Base-by-base conservation (phyloP, 2,888 invertebrate genomes). In the Drosophila fulvimacula region DNA sequence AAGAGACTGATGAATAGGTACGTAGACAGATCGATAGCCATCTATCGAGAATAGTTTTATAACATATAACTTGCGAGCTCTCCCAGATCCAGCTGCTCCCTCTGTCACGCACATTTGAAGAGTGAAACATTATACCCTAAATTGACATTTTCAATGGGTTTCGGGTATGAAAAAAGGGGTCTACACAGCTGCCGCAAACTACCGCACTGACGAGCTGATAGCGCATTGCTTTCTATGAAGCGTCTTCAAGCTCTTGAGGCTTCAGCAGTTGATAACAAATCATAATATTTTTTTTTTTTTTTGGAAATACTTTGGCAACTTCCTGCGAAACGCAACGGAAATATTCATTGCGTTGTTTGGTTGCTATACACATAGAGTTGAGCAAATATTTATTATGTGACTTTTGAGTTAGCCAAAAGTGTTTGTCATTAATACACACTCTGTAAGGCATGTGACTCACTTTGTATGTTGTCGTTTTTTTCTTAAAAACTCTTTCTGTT, bases 321-420 rank as follows among this genome's bases (percentile, higher is more conserved):
- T 80, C 79, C 79, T 72, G 69, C 30, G 56, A 70, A 74, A 57
- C 30, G 15, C 56, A 66, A 70, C 79, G 79, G 79, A 80, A 79
- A 81, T 72, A 72, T 65, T n/a, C 56, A 39, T 77, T 60, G 51
- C 53, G 46, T 65, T 63, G 15, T 51, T 34, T 73, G 73, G 15
- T 15, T 44, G 44, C 7, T 44, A 60, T 73, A 53, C 57, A 64
- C 62, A n/a, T 17, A 6, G 48, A 68, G 58, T 70, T 77, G 73
- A 49, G 60, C 56, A 82, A 83, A 88, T 86, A 88, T 88, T 83
- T 80, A 74, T 51, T 32, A 36, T 32, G 32, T 73, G 63, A 58
- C 49, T 67, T 61, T 44, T 42, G 5, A 36, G 51, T 21, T 41
- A 41, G 41, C 55, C 48, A 57, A 60, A 60, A 72, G 34, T 62